Evolutionary conservation across 1,140 invertebrate species (phyloP).

Genomic region (Bombus sibiricus): DNA sequence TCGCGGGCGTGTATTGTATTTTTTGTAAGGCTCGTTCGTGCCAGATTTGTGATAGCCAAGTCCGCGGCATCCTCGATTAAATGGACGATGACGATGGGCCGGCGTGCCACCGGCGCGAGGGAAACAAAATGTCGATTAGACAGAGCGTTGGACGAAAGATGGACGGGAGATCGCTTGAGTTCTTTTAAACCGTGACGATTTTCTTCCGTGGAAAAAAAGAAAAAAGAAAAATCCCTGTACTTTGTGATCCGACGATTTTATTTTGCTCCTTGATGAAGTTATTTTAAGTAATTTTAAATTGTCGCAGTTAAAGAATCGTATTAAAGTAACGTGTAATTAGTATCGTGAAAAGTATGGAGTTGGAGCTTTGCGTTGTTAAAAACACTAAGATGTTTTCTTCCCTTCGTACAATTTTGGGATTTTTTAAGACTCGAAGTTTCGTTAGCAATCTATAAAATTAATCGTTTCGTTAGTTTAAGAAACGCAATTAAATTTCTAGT

Average conservation of each 20-base stretch:
- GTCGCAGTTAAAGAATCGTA: background rate
- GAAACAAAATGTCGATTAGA: constrained; percentile 33
- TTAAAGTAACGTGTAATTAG: background rate
- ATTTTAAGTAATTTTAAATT: background rate
- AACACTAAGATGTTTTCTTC: background rate
- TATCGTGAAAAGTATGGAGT: background rate
- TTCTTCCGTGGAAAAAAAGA: background rate
- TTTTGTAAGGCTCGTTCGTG: constrained; percentile 80
- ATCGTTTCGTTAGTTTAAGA: too few relatives aligned
- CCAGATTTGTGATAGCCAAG: constrained; percentile 82
- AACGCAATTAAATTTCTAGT: too few relatives aligned
- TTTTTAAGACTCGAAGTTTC: background rate
- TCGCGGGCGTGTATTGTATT: constrained; percentile 80
- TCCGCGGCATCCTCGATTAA: constrained; percentile 75
- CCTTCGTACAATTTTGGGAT: background rate
- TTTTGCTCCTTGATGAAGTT: background rate
- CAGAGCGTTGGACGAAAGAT: constrained; percentile 23
- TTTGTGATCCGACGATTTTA: background rate
- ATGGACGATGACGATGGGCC: constrained; percentile 66
- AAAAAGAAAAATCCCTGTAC: background rate
- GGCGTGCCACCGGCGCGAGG: constrained; percentile 53
- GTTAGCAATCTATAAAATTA: background rate
- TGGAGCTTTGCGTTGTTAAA: background rate
- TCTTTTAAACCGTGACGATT: constrained; percentile 27
- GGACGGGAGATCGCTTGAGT: constrained; percentile 19